Evolutionary conservation across 2,113 vertebrate species (phyloP).

Genomic region (Lophotis ruficrista): DNA sequence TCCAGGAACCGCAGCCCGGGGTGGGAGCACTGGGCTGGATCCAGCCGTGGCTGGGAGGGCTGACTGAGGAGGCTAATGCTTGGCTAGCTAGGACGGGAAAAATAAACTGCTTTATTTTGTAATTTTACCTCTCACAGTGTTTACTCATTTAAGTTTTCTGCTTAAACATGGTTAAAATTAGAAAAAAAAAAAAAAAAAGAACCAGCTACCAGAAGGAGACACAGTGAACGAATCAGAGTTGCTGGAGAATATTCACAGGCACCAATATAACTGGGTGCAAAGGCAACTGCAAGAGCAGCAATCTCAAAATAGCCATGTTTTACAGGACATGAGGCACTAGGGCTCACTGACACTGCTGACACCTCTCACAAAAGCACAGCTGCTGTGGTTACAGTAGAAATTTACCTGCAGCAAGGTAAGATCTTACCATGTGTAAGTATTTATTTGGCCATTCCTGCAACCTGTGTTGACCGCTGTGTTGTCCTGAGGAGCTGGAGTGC

Average conservation of each 20-base stretch:
- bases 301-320: not conserved
- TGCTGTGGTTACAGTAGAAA: not conserved
- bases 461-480: rapidly evolving
- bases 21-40: not conserved
- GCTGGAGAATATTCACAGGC: not conserved
- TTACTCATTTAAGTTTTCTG: not conserved
- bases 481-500: not conserved
- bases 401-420: not conserved
- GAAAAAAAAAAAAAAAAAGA: not conserved
- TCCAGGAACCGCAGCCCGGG: not conserved
- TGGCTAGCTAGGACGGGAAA: not conserved
- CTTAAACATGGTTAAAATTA: not conserved
- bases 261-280: not conserved
- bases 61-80: not conserved
- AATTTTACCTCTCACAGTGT: not conserved
- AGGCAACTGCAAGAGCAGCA: not conserved
- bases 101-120: not conserved
- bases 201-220: not conserved
- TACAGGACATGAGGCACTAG: not conserved
- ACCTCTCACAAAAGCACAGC: not conserved
- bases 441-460: not conserved
- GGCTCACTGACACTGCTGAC: not conserved
- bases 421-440: not conserved
- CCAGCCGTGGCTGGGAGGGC: not conserved
- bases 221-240: not conserved